Evolutionary conservation across 1,140 invertebrate genomes (phyloP), one percentile per base, ranked within the genome.

Genomic region (Meloidogyne hapla): DNA sequence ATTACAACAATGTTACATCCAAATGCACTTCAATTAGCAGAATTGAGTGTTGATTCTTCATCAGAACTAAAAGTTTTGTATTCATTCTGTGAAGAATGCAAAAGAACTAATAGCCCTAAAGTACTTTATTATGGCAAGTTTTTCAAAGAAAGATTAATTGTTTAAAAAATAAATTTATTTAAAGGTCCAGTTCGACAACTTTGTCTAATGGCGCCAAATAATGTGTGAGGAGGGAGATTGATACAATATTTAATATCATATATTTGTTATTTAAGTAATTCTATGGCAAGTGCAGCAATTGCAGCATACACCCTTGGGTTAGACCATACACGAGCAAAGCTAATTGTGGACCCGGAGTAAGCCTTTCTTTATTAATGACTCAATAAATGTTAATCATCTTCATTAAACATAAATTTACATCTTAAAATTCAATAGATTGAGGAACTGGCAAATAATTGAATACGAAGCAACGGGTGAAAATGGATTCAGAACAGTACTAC

Each of bases 1-100:
- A 88, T 91, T 5, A 91, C 89, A 21, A 91, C 91, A 90, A 89
- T 83, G 64, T 91, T 91, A 79, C 91, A 91, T 81, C 91, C 91
- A 6, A 75, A 79, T n/a, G 88, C 89, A 65, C 89, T 91, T 74
- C 90, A 89, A 79, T 77, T 91, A 13, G 76, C 82, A 26, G 26
- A 61, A 25, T 63, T 73, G 48, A 64, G 8, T 12, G 9, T n/a
- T 18, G 71, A 73, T 73, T 73, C 71, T n/a, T 61, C 56, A 21
- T 64, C 71, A 9, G 71, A 73, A 73, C 28, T 73, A 23, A 87
- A 88, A 21, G 77, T 88, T 33, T 75, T 91, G 25, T 86, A 88
- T 61, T 87, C 84, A 12, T 87, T 86, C 69, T 90, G 90, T 85
- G 83, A 88, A n/a, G 23, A 83, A 69, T 89, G 90, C 0, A 85